Evolutionary conservation across 1,140 invertebrate species (phyloP).

Genomic region (Dinoponera quadriceps): DNA sequence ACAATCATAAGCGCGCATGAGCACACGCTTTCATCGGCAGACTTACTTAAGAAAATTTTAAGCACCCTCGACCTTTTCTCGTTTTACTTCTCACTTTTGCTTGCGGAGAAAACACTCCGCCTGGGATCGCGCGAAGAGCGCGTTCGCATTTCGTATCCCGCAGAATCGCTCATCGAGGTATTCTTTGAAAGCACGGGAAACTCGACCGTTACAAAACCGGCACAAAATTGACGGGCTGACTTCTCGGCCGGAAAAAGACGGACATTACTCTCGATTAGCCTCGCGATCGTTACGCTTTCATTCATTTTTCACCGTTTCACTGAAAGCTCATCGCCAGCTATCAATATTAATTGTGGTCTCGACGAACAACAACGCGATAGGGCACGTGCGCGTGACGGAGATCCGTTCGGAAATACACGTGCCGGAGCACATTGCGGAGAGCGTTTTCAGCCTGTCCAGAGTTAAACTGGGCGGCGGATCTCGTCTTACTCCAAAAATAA

Average conservation of each 20-base stretch:
- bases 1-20: neutral
- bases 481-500: slow-evolving; percentile 29
- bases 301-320: slow-evolving; percentile 21
- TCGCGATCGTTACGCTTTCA: slow-evolving; percentile 24
- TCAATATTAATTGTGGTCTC: slow-evolving; percentile 32
- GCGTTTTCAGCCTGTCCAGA: slow-evolving; percentile 5
- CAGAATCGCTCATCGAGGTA: neutral
- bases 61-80: neutral
- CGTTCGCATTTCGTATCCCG: neutral
- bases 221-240: slow-evolving; percentile 7
- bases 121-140: slow-evolving; percentile 14
- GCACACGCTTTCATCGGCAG: neutral
- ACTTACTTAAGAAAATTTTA: slow-evolving; percentile 37
- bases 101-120: slow-evolving; percentile 24
- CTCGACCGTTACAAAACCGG: neutral
- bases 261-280: slow-evolving; percentile 43
- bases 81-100: neutral
- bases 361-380: neutral
- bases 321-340: neutral
- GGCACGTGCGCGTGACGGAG: neutral
- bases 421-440: neutral
- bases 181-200: neutral
- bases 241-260: slow-evolving; percentile 2
- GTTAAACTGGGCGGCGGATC: neutral
- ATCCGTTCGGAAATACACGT: slow-evolving; percentile 3